Evolutionary conservation across 2,113 vertebrate genomes (phyloP), one percentile per base, ranked within the genome.

Genomic region (Heterochromis multidens): DNA sequence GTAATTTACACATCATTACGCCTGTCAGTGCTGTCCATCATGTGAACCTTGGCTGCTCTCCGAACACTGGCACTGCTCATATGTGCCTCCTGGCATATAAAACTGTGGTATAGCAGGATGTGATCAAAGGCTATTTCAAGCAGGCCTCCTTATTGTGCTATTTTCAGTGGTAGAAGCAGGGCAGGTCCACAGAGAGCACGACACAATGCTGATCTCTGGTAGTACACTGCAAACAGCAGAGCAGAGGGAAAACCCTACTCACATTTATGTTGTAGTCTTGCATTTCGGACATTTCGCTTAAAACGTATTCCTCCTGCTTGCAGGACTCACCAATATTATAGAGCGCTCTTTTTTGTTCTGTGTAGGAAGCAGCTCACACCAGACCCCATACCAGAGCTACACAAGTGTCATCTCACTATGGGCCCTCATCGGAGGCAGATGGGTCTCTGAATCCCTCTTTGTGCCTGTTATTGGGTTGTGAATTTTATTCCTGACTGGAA

Each of bases 91-190:
- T 80, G 83, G 72, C 80, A 52, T 82, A 76, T 61, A 14, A 77
- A 85, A 60, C 78, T 16, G 80, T 89, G 84, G 79, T 89, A 65
- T 56, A 81, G 65, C 80, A 57, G 81, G 70, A 81, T 79, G 80
- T 85, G 90, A 88, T 79, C 46, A 31, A 17, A 56, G 72, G 76
- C 86, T 94, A 92, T 94, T 93, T 94, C 82, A 81, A 89, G 91
- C 89, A 93, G 85, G 82, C 90, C 92, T 93, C 89, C 87, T 91
- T 92, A 90, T 93, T 91, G 91, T 92, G 91, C 92, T 95, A 94
- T 94, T 95, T 95, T 91, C 90, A 94, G 92, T 89, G 89, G 93
- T 84, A 90, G 94, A 95, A 94, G 77, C 92, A 57, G 95, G 89
- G 91, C 95, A 90, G 84, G 79, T 87, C 94, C 93, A 82, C 67